Evolutionary conservation across 2,113 vertebrate species (phyloP), one percentile per base, ranked within the genome.

Genomic region (Ctenodactylus gundi): DNA sequence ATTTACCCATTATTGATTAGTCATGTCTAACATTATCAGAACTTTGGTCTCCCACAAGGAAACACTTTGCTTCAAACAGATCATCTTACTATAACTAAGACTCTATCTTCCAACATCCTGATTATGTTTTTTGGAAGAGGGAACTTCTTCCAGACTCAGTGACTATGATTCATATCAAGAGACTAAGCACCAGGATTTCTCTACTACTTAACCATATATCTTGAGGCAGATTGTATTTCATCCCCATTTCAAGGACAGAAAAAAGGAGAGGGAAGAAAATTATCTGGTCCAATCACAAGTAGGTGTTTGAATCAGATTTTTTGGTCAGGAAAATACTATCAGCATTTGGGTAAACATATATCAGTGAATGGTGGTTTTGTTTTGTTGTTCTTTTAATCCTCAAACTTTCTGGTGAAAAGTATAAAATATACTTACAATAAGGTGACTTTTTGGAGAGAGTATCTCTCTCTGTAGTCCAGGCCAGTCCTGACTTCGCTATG

Each of bases 381-480:
- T 51, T 57, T 17, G 8, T 53, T 23, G 60, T 85, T 81, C 67
- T 67, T 78, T 67, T 77, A 89, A 76, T 27, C 23, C 9, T 14
- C 25, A 81, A 70, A 68, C n/a, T 73, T 88, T 29, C 41, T 57
- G 18, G 21, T 89, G 34, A 86, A 93, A 91, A 78, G 7, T n/a
- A 53, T 77, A 76, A 91, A 91, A 57, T 70, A 41, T 31, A 46
- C 34, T 77, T 62, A 89, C 83, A n/a, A 82, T 85, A 94, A 70
- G 39, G 8, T 70, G 62, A 86, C 29, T 67, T 91, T 68, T 86
- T 85, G 0, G n/a, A n/a, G n/a, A n/a, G n/a, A n/a, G n/a, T n/a
- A n/a, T n/a, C n/a, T n/a, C n/a, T n/a, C n/a, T n/a, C n/a, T n/a
- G n/a, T n/a, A n/a, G n/a, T n/a, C n/a, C n/a, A n/a, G n/a, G n/a